Evolutionary conservation across 2,797 vertebrate genomes (phyloP).

Genomic region (Peromyscus aztecus): DNA sequence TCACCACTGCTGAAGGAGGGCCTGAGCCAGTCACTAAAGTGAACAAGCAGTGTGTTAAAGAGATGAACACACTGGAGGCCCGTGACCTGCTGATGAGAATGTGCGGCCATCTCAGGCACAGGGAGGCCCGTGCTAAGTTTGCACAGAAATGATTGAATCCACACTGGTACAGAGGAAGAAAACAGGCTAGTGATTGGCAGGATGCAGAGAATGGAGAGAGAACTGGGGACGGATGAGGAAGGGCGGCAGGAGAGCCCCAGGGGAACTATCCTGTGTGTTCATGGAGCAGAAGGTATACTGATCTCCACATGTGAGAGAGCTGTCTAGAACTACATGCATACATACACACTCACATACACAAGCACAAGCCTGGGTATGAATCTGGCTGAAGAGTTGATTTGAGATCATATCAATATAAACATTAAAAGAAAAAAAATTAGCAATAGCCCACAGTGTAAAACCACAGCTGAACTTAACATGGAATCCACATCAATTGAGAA

Average conservation of each 20-base stretch:
- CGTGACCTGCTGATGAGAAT: fast-evolving
- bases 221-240: not conserved
- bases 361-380: not conserved
- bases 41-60: not conserved
- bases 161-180: not conserved
- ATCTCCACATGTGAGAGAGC: not conserved
- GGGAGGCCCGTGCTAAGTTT: no score
- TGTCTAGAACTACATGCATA: not conserved
- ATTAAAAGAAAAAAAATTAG: not conserved
- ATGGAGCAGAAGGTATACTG: not conserved
- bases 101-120: not conserved
- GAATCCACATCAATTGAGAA: no score
- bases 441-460: no score
- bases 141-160: not conserved
- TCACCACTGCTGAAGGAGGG: not conserved
- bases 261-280: not conserved
- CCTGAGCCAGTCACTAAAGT: not conserved
- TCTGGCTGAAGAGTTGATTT: not conserved
- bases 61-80: no score
- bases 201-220: not conserved
- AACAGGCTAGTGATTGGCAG: not conserved
- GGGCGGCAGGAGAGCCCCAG: not conserved
- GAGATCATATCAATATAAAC: not conserved
- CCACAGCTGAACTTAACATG: not conserved
- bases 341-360: not conserved